Evolutionary conservation across 1,140 invertebrate genomes (phyloP).

Genomic region (Drosophila persimilis): DNA sequence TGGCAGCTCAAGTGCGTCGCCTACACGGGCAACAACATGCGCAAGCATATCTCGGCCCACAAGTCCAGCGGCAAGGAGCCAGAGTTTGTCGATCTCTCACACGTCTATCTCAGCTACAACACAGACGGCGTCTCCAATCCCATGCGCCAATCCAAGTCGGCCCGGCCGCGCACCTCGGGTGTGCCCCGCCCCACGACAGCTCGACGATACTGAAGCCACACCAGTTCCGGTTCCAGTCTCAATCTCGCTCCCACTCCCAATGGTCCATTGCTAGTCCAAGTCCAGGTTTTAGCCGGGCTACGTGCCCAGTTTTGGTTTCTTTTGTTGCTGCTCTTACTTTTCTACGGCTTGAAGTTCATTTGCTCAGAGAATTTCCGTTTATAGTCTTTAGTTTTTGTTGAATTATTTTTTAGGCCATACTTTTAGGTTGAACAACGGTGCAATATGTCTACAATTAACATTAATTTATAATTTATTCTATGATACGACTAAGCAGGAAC

Average conservation of each 20-base stretch:
- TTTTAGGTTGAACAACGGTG: constrained; percentile 70
- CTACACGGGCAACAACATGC: constrained; percentile 99
- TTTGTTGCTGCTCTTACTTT: constrained; percentile 50
- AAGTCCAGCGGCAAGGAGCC: constrained; percentile 71
- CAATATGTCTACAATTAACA: constrained; percentile 63
- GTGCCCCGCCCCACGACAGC: constrained; percentile 79
- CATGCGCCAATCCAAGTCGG: constrained; percentile 64
- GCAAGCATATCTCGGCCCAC: constrained; percentile 85
- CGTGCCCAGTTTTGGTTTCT: constrained; percentile 55
- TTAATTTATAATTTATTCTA: constrained; percentile 49
- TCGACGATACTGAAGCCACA: constrained; percentile 70
- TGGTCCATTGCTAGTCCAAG: constrained; percentile 20
- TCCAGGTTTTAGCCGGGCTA: constrained; percentile 17
- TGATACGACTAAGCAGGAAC: constrained; percentile 46
- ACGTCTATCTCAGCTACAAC: constrained; percentile 82
- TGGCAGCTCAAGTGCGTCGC: constrained; percentile 99
- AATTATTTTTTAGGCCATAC: constrained; percentile 60
- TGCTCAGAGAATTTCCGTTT: constrained; percentile 53
- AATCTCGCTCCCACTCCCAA: not conserved
- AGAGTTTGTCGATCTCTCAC: constrained; percentile 80
- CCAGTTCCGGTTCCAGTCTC: constrained; percentile 5
- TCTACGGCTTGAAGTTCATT: constrained; percentile 55
- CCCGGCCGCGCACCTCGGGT: constrained; percentile 77
- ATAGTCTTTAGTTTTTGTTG: constrained; percentile 57
- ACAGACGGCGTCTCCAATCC: constrained; percentile 76